Evolutionary conservation across 2,888 invertebrate species (phyloP).

Genomic region (Venusia cambrica): DNA sequence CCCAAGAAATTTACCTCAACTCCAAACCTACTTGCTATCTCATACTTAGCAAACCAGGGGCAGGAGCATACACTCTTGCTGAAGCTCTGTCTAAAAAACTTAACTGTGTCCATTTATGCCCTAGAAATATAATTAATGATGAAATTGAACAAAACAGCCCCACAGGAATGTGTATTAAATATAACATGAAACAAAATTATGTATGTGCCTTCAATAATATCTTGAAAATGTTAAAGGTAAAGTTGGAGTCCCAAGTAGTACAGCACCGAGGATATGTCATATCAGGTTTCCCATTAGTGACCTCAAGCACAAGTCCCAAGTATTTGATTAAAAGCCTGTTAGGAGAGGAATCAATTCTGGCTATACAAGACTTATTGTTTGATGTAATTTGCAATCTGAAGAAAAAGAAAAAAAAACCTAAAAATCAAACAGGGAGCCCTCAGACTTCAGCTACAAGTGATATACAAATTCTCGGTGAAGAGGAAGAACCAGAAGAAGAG

Average conservation of each 20-base stretch:
- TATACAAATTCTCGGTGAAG: slow-evolving; percentile 24
- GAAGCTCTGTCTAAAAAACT: slow-evolving; percentile 78
- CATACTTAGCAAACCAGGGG: slow-evolving; percentile 82
- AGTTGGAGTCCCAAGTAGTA: slow-evolving; percentile 72
- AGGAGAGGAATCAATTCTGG: slow-evolving; percentile 53
- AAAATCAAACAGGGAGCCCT: slow-evolving; percentile 20
- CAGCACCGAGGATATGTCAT: slow-evolving; percentile 83
- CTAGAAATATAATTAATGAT: slow-evolving; percentile 74
- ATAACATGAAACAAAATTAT: slow-evolving; percentile 78
- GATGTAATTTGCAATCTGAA: slow-evolving; percentile 52
- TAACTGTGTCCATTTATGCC: slow-evolving; percentile 81
- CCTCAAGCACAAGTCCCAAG: slow-evolving; percentile 46
- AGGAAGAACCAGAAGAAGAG: slow-evolving; percentile 32
- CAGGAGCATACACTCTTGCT: slow-evolving; percentile 75
- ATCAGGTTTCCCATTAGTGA: slow-evolving; percentile 84
- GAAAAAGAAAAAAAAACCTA: slow-evolving; percentile 47
- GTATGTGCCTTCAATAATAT: slow-evolving; percentile 73
- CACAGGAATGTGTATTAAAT: slow-evolving; percentile 81
- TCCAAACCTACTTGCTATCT: slow-evolving; percentile 79
- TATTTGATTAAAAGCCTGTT: slow-evolving; percentile 41
- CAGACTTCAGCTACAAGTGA: slow-evolving; percentile 43
- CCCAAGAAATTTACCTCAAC: slow-evolving; percentile 69
- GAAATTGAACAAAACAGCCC: slow-evolving; percentile 79
- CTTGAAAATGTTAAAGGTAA: slow-evolving; percentile 71
- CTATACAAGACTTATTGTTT: slow-evolving; percentile 44